Base-by-base conservation (phyloP, 2,888 invertebrate genomes). In the Stenodema calcarata region DNA sequence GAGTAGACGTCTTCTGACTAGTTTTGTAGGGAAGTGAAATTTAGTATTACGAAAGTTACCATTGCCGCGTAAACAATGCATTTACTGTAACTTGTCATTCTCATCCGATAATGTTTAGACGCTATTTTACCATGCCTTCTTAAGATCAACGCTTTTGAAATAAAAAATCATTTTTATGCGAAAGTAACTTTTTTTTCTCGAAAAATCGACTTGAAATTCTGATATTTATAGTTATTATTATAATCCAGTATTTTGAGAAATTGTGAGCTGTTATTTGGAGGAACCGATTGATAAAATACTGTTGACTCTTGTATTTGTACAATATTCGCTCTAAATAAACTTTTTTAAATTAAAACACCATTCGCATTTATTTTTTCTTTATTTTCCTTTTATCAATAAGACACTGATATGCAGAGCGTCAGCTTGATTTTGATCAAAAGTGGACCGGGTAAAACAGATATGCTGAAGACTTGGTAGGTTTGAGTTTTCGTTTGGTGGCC, bases 101-200 rank as follows among this genome's bases (percentile, higher is more conserved):
- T n/a, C 44, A 79, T 80, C 54, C 80, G 14, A 80, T 30, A 27
- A 30, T 80, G 62, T 54, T 73, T 73, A 30, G 73, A 80, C 18
- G 50, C 80, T 80, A 23, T 82, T 82, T 80, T 62, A 62, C 69
- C n/a, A 62, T 69, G 82, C 82, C 82, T 82, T 80, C 78, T 54
- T 80, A 50, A 27, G 50, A 80, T 80, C 69, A 82, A 69, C 82
- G 69, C 69, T 82, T 82, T 82, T 41, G 3, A 69, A 81, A 79
- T 23, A 41, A 76, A 70, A 80, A 80, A 80, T 50, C 50, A 50
- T 62, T 69, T 69, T 41, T 41, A 82, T n/a, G 50, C 54, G 27
- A 54, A 50, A 80, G 44, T 44, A 41, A 47, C 35, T 35, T 75
- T 14, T 23, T 70, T 35, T 75, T 14, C 16, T 70, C 27, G 14